These are phyloP conservation scores for Drosophila neocordata DNA, from an alignment of 1,140 invertebrate genomes.

Conservation along the genomic window DNA sequence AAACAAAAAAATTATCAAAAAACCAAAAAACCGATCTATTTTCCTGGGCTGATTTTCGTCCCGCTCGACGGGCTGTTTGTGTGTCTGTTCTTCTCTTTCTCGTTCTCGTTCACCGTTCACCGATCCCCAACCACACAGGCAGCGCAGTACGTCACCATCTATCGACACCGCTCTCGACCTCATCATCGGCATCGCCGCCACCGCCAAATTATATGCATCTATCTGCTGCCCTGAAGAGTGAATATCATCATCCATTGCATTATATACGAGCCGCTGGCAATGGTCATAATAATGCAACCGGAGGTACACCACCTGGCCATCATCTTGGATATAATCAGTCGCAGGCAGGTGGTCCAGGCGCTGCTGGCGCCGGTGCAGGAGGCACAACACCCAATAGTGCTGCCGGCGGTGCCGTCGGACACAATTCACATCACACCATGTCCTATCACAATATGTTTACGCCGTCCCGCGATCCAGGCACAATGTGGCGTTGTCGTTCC, in stretches of 20 bases:
- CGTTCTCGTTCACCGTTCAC: conserved; percentile 67
- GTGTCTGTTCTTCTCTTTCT: conserved; percentile 83
- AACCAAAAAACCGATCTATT: conserved; percentile 64
- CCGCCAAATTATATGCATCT: conserved; percentile 75
- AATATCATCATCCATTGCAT: conserved; percentile 72
- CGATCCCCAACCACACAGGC: conserved; percentile 50
- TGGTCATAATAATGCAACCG: conserved; percentile 50
- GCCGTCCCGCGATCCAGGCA: conserved; percentile 86
- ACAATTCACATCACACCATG: conserved; percentile 84
- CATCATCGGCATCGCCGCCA: conserved; percentile 74
- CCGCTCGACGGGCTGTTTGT: conserved; percentile 80
- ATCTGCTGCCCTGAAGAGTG: conserved; percentile 72
- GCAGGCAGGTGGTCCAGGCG: conserved; percentile 28
- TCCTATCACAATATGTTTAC: conserved; percentile 92
- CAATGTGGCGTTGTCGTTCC: conserved; percentile 90
- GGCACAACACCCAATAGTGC: conserved; percentile 34
- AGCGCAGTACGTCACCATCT: conserved; percentile 76
- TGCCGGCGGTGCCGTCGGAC: conserved; percentile 33
- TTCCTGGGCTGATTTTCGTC: conserved; percentile 83
- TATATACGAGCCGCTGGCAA: conserved; percentile 70
- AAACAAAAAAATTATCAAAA: conserved; percentile 46
- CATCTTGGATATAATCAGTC: conserved; percentile 48
- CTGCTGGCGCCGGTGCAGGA: conserved; percentile 21
- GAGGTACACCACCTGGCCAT: conserved; percentile 60
- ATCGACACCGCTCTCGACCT: conserved; percentile 77